Evolutionary conservation across 2,888 invertebrate genomes (phyloP), one percentile per base, ranked within the genome.

Genomic region (Amphipoea lucens): DNA sequence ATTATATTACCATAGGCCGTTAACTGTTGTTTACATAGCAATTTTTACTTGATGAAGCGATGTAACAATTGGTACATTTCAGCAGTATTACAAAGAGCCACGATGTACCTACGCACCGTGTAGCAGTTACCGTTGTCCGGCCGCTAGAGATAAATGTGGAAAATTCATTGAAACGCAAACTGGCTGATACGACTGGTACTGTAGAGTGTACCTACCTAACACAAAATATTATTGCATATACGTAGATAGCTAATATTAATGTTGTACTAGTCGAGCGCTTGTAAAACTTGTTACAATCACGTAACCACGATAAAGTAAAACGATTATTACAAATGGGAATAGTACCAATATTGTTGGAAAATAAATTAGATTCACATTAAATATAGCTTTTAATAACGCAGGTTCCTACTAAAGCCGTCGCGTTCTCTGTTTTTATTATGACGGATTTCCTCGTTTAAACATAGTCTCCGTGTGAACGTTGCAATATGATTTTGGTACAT

Each of bases 161-260:
- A 88, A 84, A 84, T 78, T 70, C 63, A 81, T 79, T 79, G 87
- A 84, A 88, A 82, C 71, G 78, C 79, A 80, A 87, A 87, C 82
- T n/a, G 63, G n/a, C 68, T 71, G 76, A 87, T 84, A 76, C 63
- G 65, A 71, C 36, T 62, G 20, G 36, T 48, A 57, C 42, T 42
- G 40, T 48, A 40, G 4, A 17, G n/a, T 57, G 11, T 23, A 60
- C 7, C 4, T 63, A 51, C 48, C 23, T 42, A n/a, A 29, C 29
- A 29, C 29, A 42, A 72, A 2, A 65, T 48, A 36, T 51, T 57
- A 42, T 17, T 57, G 70, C 14, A 40, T 68, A 72, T 40, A 76
- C 9, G 71, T 63, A 71, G 23, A 36, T 29, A 78, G 12, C 48
- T 74, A 70, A 63, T 81, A 69, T 29, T 76, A 57, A 45, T 76